phyloP scores from a whole-genome alignment of 2,888 invertebrate genomes.

The Homarus gammarus region DNA sequence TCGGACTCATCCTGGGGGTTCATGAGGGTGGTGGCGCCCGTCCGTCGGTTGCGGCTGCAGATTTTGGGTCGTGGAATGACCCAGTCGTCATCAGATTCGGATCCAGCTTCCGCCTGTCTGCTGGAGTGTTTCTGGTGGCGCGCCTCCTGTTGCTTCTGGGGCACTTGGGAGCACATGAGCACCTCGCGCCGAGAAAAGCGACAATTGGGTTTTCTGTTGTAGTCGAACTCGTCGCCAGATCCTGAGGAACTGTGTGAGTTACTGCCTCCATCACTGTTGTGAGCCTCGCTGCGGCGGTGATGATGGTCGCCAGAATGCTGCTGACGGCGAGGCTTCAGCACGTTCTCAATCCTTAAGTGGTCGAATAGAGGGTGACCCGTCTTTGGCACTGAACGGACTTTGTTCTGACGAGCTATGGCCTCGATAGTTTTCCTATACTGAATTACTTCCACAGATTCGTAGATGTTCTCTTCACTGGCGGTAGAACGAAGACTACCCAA shows the following conservation, averaged over 20 bases:
- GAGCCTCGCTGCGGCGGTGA: conserved; percentile 25
- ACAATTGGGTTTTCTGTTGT: conserved; percentile 52
- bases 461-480: conserved; percentile 68
- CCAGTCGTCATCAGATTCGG: conserved; percentile 72
- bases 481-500: conserved; percentile 57
- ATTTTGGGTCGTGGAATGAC: conserved; percentile 69
- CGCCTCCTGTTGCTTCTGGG: conserved; percentile 36
- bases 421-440: conserved; percentile 72
- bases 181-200: conserved; percentile 61
- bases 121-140: conserved; percentile 43
- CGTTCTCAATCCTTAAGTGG: conserved; percentile 67
- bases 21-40: conserved; percentile 45
- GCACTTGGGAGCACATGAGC: conserved; percentile 17
- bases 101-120: conserved; percentile 41
- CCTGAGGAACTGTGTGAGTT: conserved; percentile 66
- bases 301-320: conserved; percentile 26
- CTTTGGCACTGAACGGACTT: conserved; percentile 59
- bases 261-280: conserved; percentile 65
- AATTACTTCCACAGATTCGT: conserved; percentile 73
- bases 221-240: conserved; percentile 74
- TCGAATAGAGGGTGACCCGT: conserved; percentile 75
- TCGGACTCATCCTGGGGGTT: conserved; percentile 69
- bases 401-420: conserved; percentile 59
- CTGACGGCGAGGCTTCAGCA: conserved; percentile 53
- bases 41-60: conserved; percentile 52